Conservation (phyloP, 2,113 vertebrate genomes). For the Myanophis thanlyinensis region DNA sequence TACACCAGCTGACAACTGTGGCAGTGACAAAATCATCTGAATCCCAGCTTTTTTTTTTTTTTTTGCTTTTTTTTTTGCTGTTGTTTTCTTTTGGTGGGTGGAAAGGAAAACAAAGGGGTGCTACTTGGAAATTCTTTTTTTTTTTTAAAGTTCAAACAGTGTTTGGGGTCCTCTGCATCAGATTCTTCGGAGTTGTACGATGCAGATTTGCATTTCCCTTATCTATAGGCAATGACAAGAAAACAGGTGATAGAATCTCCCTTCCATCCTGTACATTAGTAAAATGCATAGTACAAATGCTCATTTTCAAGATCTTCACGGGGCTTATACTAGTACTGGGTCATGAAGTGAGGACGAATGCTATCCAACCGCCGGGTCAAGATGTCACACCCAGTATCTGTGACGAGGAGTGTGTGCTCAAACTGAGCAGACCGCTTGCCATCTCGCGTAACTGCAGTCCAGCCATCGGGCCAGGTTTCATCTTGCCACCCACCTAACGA, state of each 20-base stretch:
- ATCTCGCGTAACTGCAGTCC: conserved; percentile 94
- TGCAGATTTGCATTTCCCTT: conserved; percentile 48
- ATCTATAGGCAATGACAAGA: conserved; percentile 66
- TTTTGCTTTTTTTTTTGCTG: background rate
- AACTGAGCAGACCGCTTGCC: conserved; percentile 98
- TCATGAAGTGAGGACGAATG: conserved; percentile 87
- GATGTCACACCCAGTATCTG: conserved; percentile 94
- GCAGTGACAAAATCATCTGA: conserved; percentile 59
- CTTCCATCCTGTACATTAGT: conserved; percentile 65
- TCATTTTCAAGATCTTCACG: conserved; percentile 31
- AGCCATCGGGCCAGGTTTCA: conserved; percentile 97
- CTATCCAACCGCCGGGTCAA: conserved; percentile 87
- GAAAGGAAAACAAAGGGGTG: conserved; percentile 44
- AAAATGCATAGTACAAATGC: conserved; percentile 64
- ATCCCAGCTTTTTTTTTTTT: conserved; percentile 42
- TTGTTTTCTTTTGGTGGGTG: background rate
- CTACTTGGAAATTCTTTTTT: conserved; percentile 48
- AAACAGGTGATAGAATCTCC: conserved; percentile 58
- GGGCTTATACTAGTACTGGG: conserved; percentile 74
- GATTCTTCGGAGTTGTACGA: conserved; percentile 51
- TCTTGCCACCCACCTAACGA: conserved; percentile 95
- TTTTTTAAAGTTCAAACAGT: conserved; percentile 15
- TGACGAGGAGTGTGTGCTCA: conserved; percentile 96
- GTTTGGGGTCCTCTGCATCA: conserved; percentile 48
- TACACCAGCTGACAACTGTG: conserved; percentile 40